These are phyloP conservation scores for Dasypus novemcinctus DNA, from an alignment of 2,113 vertebrate genomes.

Conservation along the genomic window DNA sequence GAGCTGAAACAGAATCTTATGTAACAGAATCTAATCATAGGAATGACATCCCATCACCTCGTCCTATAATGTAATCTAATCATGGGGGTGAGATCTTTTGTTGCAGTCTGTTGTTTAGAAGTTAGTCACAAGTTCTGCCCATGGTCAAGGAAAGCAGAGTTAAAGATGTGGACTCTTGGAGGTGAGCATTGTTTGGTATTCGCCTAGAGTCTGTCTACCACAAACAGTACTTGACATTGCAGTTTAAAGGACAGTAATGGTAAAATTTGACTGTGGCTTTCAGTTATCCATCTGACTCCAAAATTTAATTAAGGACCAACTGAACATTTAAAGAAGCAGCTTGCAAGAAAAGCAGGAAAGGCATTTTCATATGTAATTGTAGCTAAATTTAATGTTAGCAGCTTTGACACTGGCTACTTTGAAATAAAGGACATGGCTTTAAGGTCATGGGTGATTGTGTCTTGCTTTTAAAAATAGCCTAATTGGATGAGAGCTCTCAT, in stretches of 20 bases:
- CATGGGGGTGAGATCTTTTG: not conserved
- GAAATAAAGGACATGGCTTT: not conserved
- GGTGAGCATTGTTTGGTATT: not conserved
- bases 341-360: not conserved
- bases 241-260: not conserved
- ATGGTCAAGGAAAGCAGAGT: not conserved
- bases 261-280: not conserved
- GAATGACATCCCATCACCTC: not conserved
- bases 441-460: not conserved
- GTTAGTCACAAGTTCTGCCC: not conserved
- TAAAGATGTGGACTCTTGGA: not conserved
- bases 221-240: not conserved
- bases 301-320: not conserved
- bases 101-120: not conserved
- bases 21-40: not conserved
- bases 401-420: not conserved
- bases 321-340: not conserved
- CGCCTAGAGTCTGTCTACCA: not conserved
- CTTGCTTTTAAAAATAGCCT: not conserved
- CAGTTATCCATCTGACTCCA: not conserved
- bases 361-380: not conserved
- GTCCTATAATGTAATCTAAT: not conserved
- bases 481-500: not conserved
- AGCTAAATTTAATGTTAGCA: not conserved
- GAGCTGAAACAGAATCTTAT: not conserved